Conservation (phyloP, 2,113 vertebrate species). For the Oreocharis arfaki region DNA sequence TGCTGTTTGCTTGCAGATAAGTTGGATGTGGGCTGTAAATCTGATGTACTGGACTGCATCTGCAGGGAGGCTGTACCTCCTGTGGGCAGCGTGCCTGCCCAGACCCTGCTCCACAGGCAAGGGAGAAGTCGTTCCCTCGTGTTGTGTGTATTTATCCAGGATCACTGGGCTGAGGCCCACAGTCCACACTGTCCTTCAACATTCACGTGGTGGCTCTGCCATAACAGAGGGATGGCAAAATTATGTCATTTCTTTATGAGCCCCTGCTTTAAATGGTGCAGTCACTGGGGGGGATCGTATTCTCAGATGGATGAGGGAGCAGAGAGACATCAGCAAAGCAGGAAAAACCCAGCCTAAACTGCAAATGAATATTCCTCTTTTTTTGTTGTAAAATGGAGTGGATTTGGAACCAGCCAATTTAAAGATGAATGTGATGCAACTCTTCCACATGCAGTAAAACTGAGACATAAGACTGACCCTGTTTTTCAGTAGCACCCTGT, state of each 20-base stretch:
- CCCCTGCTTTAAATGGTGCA: neutral
- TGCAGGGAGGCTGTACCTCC: neutral
- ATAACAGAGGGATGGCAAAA: neutral
- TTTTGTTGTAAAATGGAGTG: neutral
- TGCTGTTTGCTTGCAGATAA: conserved; percentile 43
- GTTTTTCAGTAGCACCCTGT: neutral
- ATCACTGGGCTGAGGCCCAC: fast-evolving
- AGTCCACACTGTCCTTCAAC: neutral
- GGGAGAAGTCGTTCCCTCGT: neutral
- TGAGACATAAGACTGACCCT: neutral
- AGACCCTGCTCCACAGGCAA: neutral
- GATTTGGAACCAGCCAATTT: neutral
- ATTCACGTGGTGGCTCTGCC: neutral
- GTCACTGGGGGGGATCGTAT: neutral
- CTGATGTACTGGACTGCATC: neutral
- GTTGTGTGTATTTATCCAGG: neutral
- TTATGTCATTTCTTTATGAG: neutral
- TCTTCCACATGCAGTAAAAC: neutral
- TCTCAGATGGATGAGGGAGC: neutral
- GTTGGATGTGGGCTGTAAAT: neutral
- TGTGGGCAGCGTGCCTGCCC: neutral
- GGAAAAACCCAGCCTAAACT: neutral
- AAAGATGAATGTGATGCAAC: neutral
- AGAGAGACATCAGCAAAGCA: neutral
- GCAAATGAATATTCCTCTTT: neutral